Base-by-base conservation (phyloP, 2,888 invertebrate species). In the Eurytoma californica region DNA sequence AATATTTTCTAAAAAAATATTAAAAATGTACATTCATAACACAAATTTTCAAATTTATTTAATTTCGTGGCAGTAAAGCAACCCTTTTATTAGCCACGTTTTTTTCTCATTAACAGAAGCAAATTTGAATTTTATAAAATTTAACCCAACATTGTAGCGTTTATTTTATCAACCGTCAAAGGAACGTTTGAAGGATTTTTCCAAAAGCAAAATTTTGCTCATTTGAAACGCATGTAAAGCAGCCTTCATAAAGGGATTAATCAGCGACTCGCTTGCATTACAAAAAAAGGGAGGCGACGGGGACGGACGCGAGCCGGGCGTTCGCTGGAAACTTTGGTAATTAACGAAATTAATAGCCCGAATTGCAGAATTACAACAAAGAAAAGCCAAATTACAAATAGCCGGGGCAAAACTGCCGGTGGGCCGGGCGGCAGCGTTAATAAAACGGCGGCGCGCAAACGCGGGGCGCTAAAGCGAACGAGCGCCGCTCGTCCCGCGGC, bases 391-490 rank as follows among this genome's bases (percentile, higher is more conserved):
- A 66, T 66, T 72, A 53, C 51, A 72, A 72, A 72, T 57, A 72
- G 57, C 51, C 49, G 18, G 3, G 28, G 28, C 20, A 20, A 66
- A 66, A 51, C 28, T 65, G 39, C 39, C 39, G 7, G 39, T 39
- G 28, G 28, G 57, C 39, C 2, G 53, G 3, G 47, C 49, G 70
- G n/a, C n/a, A n/a, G n/a, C 70, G 58, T 72, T 72, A 66, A 72
- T 72, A 72, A 65, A 77, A 72, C 49, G 51, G 51, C 24, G 63
- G 55, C 51, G 51, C 24, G 65, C 66, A 57, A 28, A 53, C 24
- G 72, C 63, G 63, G 61, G 53, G 53, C 30, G 53, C 72, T 68
- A 61, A 61, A 68, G 75, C 68, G 53, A 68, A 68, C 67, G 75
- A 67, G 60, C 58, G 58, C 5, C 4, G 12, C 20, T n/a, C 18